Percentiles rank a stretch among this genome's conserved stretches.
Conservation (phyloP, 2,888 invertebrate species). For the Leuctra nigra region DNA sequence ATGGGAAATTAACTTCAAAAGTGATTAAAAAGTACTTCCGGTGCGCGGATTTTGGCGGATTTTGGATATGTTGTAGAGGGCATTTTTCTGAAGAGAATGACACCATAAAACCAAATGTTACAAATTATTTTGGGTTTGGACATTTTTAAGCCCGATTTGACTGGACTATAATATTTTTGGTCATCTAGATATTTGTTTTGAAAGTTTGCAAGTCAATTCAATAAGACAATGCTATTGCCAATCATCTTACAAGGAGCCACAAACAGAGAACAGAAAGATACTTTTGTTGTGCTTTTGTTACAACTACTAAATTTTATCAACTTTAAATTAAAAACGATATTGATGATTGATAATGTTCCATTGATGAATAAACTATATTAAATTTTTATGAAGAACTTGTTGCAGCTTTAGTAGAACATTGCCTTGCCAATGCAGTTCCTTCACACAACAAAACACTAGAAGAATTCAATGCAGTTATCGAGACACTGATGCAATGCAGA, state of each 20-base stretch:
- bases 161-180: too few relatives aligned
- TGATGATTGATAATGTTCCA: slow-evolving; percentile 41
- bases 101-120: too few relatives aligned
- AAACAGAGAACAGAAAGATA: slow-evolving; percentile 22
- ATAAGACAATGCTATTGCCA: slow-evolving; percentile 50
- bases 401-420: slow-evolving; percentile 60
- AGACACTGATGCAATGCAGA: slow-evolving; percentile 60
- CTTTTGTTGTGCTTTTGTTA: slow-evolving; percentile 49
- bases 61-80: too few relatives aligned
- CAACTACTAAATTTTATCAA: slow-evolving; percentile 51
- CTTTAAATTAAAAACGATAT: slow-evolving; percentile 48
- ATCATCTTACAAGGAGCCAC: slow-evolving; percentile 46
- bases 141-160: too few relatives aligned
- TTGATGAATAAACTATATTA: slow-evolving; percentile 48
- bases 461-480: slow-evolving; percentile 54
- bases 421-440: slow-evolving; percentile 69
- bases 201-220: slow-evolving; percentile 52
- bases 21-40: too few relatives aligned
- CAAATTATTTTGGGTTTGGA: too few relatives aligned
- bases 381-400: slow-evolving; percentile 52
- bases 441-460: slow-evolving; percentile 63
- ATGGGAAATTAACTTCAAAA: too few relatives aligned
- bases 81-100: too few relatives aligned
- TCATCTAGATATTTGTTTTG: slow-evolving; percentile 46
- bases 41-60: too few relatives aligned